Evolutionary conservation across 2,888 invertebrate genomes (phyloP).

Genomic region (Chloroclystis v-ata): DNA sequence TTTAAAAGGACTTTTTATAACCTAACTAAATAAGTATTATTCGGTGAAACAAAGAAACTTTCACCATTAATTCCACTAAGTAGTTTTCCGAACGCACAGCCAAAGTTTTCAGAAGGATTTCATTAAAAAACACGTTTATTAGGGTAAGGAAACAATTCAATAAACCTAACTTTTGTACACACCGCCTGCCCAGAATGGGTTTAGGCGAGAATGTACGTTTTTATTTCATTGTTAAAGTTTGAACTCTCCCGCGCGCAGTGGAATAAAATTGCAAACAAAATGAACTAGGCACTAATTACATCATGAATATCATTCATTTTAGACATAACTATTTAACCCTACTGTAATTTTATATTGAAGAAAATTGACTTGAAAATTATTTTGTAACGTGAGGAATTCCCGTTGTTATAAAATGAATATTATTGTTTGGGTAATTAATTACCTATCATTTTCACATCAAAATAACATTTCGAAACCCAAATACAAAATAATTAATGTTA

Average conservation of each 20-base stretch:
- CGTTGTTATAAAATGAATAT: too few relatives aligned
- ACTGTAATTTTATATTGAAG: too few relatives aligned
- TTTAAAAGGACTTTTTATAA: neutral
- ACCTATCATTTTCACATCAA: too few relatives aligned
- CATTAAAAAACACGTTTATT: slow-evolving; percentile 26
- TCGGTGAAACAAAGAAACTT: slow-evolving; percentile 11
- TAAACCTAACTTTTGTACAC: slow-evolving; percentile 29
- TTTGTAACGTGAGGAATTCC: too few relatives aligned
- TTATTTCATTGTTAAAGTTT: slow-evolving; percentile 26
- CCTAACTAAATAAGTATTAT: slow-evolving; percentile 6
- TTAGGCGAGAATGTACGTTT: slow-evolving; percentile 19
- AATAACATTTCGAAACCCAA: too few relatives aligned
- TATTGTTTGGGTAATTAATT: too few relatives aligned
- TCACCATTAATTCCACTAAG: slow-evolving; percentile 11
- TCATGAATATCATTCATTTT: too few relatives aligned
- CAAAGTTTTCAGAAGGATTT: slow-evolving; percentile 18
- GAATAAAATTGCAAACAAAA: too few relatives aligned
- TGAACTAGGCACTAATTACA: too few relatives aligned
- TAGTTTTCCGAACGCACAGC: slow-evolving; percentile 13
- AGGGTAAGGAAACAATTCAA: slow-evolving; percentile 23
- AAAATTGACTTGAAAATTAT: too few relatives aligned
- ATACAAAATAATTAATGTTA: too few relatives aligned
- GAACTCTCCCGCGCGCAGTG: slow-evolving; percentile 12
- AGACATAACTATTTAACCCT: too few relatives aligned
- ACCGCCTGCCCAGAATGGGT: slow-evolving; percentile 24